A percentile compares a stretch with the other conserved stretches of the same genome.
phyloP scores from a whole-genome alignment of 2,113 vertebrate species.

The Clarias magur region DNA sequence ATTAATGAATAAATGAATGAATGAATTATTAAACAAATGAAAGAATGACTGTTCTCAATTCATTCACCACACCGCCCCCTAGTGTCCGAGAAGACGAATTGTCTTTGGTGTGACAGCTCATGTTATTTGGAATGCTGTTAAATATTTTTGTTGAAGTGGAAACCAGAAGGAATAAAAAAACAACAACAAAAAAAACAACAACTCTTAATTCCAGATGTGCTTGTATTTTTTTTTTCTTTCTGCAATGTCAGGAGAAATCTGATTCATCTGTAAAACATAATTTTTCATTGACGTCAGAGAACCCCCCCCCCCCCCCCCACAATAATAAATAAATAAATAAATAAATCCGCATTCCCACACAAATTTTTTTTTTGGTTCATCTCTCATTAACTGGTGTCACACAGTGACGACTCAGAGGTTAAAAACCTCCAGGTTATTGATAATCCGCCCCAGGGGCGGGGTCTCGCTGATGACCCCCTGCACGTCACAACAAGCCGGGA shows the following conservation, averaged over 20 bases:
- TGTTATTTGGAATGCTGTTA: neutral
- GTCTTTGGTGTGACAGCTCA: neutral
- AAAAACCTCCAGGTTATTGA: neutral
- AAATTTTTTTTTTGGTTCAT: neutral
- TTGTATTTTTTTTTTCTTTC: neutral
- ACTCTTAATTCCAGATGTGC: neutral
- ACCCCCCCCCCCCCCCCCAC: neutral
- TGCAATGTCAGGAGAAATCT: neutral
- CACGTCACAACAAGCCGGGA: neutral
- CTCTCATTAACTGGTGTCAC: neutral
- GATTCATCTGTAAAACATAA: neutral
- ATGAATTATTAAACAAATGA: neutral
- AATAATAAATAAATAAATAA: too few species aligned
- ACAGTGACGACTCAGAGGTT: neutral
- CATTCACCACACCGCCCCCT: neutral
- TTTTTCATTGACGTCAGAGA: neutral
- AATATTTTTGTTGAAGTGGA: neutral
- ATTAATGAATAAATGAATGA: neutral
- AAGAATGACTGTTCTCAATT: neutral
- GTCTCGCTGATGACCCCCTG: neutral
- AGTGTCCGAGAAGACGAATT: neutral
- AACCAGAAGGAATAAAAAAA: neutral
- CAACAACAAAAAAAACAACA: too few species aligned
- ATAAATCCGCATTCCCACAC: neutral
- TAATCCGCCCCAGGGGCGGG: neutral